Base-by-base conservation (phyloP, 1,140 invertebrate genomes). In the Rhopalosiphum maidis region DNA sequence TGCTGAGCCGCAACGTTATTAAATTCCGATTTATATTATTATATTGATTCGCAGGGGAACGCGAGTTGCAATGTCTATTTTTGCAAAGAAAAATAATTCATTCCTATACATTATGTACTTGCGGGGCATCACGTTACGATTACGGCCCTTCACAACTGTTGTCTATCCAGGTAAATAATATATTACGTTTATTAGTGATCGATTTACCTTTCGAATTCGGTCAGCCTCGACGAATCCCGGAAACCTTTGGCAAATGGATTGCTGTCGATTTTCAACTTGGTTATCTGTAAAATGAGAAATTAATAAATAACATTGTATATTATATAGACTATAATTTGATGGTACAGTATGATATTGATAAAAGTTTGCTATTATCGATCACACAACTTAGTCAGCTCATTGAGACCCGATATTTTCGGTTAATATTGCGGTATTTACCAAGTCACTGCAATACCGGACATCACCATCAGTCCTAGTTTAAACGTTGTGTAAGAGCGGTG, bases 241-340 rank as follows among this genome's bases (percentile, higher is more conserved):
- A 98, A 98, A 83, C 97, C 97, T 96, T 98, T 98, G 94, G 97
- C 97, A 95, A 98, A 98, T 90, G 97, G 97, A 95, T 98, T 98
- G 95, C 97, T 97, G 96, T 98, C 97, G 94, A 98, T 98, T 96
- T 98, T 98, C 95, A 98, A 95, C 96, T 97, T 97, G 25, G 96
- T 97, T 93, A 97, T 97, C 96, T 96, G 95, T 35, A 95, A 94
- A 94, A 94, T 91, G 77, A 94, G 85, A 83, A 30, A 68, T 68
- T 30, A 68, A 68, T 11, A 77, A 18, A 18, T 18, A n/a, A n/a
- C n/a, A 77, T n/a, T 46, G 11, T 46, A 2, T 46, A 46, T 46
- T 77, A n/a, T 7, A 15, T 77, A 9, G 60, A 77, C 30, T 15
- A 77, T 30, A n/a, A 77, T 15, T 68, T 22, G 4, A 11, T n/a